A percentile compares a stretch with the other conserved stretches of the same genome.
These are phyloP conservation scores for Dendrolimus pini DNA, from an alignment of 2,888 invertebrate genomes.

Conservation along the genomic window DNA sequence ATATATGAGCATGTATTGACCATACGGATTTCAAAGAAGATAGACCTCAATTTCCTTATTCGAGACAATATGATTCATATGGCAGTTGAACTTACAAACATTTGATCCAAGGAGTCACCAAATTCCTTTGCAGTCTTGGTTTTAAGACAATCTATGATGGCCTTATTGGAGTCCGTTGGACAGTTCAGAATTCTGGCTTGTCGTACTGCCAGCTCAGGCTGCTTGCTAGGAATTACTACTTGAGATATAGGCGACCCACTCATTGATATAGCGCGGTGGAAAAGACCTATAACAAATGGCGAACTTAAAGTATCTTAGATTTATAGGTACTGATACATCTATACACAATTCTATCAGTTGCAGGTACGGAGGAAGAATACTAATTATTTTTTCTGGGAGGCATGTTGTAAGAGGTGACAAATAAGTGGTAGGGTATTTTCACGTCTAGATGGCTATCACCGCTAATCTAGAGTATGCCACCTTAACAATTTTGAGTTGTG, in stretches of 20 bases:
- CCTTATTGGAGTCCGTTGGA: conserved; percentile 66
- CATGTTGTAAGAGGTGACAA: not conserved
- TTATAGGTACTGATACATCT: too few relatives aligned
- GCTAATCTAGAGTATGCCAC: not conserved
- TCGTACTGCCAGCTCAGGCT: conserved; percentile 76
- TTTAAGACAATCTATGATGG: conserved; percentile 79
- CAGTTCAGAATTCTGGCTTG: conserved; percentile 80
- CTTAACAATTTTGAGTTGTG: not conserved
- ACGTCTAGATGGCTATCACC: not conserved
- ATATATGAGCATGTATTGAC: too few relatives aligned
- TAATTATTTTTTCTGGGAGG: not conserved
- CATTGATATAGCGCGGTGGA: conserved; percentile 82
- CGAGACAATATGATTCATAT: too few relatives aligned
- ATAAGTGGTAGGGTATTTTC: not conserved
- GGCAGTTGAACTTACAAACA: conserved; percentile 48
- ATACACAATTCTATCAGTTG: too few relatives aligned
- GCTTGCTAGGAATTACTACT: conserved; percentile 70
- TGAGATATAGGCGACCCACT: conserved; percentile 79
- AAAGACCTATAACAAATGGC: conserved; percentile 65
- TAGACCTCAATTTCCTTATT: too few relatives aligned
- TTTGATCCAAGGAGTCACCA: conserved; percentile 57
- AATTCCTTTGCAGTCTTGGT: conserved; percentile 65
- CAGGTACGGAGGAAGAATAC: too few relatives aligned
- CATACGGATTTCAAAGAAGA: too few relatives aligned
- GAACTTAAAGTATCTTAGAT: not conserved